Evolutionary conservation across 2,113 vertebrate species (phyloP).

Genomic region (Reinhardtius hippoglossoides): DNA sequence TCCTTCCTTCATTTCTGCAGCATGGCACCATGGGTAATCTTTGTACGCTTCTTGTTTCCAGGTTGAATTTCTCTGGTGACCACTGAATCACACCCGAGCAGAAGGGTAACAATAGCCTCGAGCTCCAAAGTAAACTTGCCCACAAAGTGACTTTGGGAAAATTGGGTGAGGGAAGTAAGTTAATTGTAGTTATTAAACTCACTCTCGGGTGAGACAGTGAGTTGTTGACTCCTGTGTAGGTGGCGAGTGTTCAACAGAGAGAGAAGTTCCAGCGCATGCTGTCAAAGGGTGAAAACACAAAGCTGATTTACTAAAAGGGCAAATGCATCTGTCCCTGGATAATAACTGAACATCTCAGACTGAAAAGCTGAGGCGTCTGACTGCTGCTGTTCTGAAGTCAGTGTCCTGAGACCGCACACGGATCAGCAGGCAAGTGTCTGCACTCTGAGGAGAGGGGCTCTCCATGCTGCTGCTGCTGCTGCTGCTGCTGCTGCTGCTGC

Average conservation of each 20-base stretch:
- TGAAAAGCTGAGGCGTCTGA: neutral
- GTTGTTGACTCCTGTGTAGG: neutral
- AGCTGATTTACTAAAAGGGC: neutral
- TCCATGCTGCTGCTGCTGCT: constrained; percentile 46
- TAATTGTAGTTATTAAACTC: neutral
- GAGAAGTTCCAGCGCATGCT: neutral
- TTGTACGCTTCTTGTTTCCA: neutral
- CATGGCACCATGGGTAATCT: neutral
- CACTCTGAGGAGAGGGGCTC: constrained; percentile 50
- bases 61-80: constrained; percentile 14
- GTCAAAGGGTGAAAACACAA: neutral
- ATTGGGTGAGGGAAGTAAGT: constrained; percentile 4
- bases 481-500: constrained; percentile 35
- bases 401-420: constrained; percentile 37
- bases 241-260: neutral
- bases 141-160: neutral
- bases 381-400: constrained; percentile 26
- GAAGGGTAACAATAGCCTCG: neutral
- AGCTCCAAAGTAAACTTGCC: neutral
- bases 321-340: constrained; percentile 7
- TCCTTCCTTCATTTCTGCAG: neutral
- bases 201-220: neutral
- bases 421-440: too few relatives aligned
- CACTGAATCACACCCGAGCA: neutral
- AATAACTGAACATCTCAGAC: constrained; percentile 9